Base-by-base conservation (phyloP, 2,797 vertebrate species). In the Alauda arvensis region DNA sequence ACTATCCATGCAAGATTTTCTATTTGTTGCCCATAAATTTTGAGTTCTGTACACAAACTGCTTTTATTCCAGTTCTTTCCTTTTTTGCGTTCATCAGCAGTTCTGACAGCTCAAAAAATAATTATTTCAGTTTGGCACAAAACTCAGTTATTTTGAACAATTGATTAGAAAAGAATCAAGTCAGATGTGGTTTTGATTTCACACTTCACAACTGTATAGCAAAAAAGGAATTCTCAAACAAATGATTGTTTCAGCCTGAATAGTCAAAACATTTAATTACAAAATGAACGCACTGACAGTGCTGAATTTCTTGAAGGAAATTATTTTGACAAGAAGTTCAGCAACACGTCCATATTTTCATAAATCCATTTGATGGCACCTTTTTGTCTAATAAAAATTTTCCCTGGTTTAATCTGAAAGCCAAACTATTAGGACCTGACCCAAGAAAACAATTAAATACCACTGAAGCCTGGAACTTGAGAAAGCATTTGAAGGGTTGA, bases 201-300 rank as follows among this genome's bases (percentile, higher is more conserved):
- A 65, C 52, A 79, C 57, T 90, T 89, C 23, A 39, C 3, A 5
- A 78, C 31, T 76, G 17, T 74, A 40, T n/a, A 80, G 74, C 24
- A 77, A 80, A 90, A 92, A 89, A 53, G 71, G 71, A 81, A 48
- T 87, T 91, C 83, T 69, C 89, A 91, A 93, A 76, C 33, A 82
- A 83, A 49, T 18, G 1, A 25, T 63, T 89, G 33, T 33, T 93
- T 87, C 75, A 53, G 71, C 57, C 57, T 87, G 77, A 79, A 57
- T 74, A 89, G 83, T 63, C 66, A 83, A 90, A 90, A 74, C 24
- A 59, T 89, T 87, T 85, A 91, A 89, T 85, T 85, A 89, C 61
- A 74, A 80, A 85, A 83, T 46, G 18, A 83, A 85, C 68, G 17
- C 46, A 78, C 49, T 78, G 63, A 77, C 63, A 87, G 29, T 4